Conservation (phyloP, 2,888 invertebrate genomes). For the Zygothrica quintamaculata region DNA sequence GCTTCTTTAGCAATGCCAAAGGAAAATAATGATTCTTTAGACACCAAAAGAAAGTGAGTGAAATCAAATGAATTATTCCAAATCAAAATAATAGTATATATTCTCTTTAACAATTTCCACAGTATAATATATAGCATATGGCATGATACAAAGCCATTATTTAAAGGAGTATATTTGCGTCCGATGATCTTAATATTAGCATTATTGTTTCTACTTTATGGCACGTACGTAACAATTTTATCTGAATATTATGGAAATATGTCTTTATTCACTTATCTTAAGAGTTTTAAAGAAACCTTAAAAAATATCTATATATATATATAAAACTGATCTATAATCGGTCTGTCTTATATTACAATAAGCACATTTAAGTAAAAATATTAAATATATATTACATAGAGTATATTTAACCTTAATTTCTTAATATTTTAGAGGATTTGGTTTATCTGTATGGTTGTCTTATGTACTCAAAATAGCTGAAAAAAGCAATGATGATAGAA, state of each 20-base stretch:
- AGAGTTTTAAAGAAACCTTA: no score
- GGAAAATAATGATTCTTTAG: no score
- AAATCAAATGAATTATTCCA: slow-evolving; percentile 7
- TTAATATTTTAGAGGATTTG: slow-evolving; percentile 23
- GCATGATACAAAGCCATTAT: slow-evolving; percentile 35
- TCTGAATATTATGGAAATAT: no score
- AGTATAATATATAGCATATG: slow-evolving; percentile 24
- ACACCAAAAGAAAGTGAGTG: neutral
- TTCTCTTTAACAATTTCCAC: neutral
- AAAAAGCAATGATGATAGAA: neutral
- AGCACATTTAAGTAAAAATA: no score
- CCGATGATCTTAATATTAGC: slow-evolving; percentile 10
- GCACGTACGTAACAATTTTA: slow-evolving; percentile 24
- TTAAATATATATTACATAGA: neutral
- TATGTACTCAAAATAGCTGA: slow-evolving; percentile 7
- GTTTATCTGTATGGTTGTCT: slow-evolving; percentile 39
- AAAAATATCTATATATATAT: no score
- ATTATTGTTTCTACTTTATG: slow-evolving; percentile 13
- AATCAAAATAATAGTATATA: no score
- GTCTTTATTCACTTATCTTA: no score
- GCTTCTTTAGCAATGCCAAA: neutral
- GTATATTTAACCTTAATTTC: neutral
- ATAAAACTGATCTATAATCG: no score
- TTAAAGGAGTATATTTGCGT: neutral
- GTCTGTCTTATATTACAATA: no score